A percentile compares a stretch with the other conserved stretches of the same genome.
phyloP scores from a whole-genome alignment of 2,888 invertebrate species.

The Seladonia tumulorum region DNA sequence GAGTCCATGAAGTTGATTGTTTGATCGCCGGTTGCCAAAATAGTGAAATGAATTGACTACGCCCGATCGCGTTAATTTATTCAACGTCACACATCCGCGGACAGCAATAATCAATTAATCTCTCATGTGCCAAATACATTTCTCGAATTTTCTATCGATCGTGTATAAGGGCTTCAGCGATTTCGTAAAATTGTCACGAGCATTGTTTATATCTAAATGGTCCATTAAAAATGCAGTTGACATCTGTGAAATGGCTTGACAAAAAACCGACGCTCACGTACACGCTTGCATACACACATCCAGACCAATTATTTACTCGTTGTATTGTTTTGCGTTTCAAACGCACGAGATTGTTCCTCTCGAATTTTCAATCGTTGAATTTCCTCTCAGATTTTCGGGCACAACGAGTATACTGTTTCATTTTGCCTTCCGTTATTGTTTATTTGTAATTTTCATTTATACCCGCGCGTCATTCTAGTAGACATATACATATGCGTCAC shows the following conservation, averaged over 20 bases:
- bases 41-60: not conserved
- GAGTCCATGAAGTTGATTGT: not conserved
- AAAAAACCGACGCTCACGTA: not conserved
- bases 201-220: constrained; percentile 35
- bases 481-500: not conserved
- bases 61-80: not conserved
- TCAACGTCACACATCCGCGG: not conserved
- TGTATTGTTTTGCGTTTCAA: constrained; percentile 17
- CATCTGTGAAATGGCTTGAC: constrained; percentile 31
- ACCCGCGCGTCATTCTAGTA: not conserved
- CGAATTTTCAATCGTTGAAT: constrained; percentile 27
- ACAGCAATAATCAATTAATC: constrained; percentile 15
- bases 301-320: constrained; percentile 32
- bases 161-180: constrained; percentile 2
- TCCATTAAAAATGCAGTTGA: constrained; percentile 47
- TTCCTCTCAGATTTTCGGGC: constrained; percentile 3
- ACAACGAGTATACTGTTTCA: constrained; percentile 10
- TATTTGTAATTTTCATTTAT: not conserved
- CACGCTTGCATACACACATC: constrained; percentile 1
- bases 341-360: not conserved
- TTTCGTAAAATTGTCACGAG: constrained; percentile 12
- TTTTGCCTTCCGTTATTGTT: constrained; percentile 19
- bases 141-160: not conserved
- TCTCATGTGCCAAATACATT: constrained; percentile 6
- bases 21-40: not conserved